phyloP scores from a whole-genome alignment of 2,888 invertebrate species.

The Catocala nupta region DNA sequence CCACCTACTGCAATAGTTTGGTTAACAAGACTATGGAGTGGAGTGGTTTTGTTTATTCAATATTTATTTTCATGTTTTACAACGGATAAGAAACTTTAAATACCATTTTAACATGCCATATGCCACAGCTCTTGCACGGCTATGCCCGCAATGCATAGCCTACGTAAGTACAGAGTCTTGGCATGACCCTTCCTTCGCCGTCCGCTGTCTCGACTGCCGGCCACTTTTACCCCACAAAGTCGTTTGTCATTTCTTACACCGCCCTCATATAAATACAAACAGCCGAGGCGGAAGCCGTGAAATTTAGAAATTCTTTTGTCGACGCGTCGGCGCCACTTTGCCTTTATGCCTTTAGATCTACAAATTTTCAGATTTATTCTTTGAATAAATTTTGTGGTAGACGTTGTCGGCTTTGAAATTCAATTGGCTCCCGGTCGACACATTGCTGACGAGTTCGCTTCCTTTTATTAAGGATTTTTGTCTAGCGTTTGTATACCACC shows the following conservation, averaged over 20 bases:
- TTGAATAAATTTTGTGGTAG: conserved; percentile 87
- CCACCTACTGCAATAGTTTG: no score
- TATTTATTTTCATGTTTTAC: no score
- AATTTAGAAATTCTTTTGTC: conserved; percentile 87
- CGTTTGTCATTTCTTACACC: conserved; percentile 84
- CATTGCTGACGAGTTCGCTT: conserved; percentile 82
- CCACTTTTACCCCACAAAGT: conserved; percentile 62
- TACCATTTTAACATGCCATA: conserved; percentile 19
- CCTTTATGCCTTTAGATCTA: conserved; percentile 85
- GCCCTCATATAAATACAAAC: conserved; percentile 85
- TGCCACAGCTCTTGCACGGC: conserved; percentile 35
- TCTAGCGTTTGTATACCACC: conserved; percentile 58
- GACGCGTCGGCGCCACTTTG: conserved; percentile 83
- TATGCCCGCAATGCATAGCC: neutral
- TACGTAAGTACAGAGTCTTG: neutral
- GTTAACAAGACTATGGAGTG: no score
- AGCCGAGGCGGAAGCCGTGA: conserved; percentile 85
- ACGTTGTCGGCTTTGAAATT: conserved; percentile 86
- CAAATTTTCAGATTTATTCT: conserved; percentile 88
- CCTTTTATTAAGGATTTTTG: conserved; percentile 71
- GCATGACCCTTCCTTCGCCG: conserved; percentile 40
- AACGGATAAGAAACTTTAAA: no score
- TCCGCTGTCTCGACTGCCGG: conserved; percentile 42
- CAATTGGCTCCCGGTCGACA: conserved; percentile 85
- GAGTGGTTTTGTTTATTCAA: no score